Conservation (phyloP, 2,113 vertebrate genomes). For the Pteropus alecto region DNA sequence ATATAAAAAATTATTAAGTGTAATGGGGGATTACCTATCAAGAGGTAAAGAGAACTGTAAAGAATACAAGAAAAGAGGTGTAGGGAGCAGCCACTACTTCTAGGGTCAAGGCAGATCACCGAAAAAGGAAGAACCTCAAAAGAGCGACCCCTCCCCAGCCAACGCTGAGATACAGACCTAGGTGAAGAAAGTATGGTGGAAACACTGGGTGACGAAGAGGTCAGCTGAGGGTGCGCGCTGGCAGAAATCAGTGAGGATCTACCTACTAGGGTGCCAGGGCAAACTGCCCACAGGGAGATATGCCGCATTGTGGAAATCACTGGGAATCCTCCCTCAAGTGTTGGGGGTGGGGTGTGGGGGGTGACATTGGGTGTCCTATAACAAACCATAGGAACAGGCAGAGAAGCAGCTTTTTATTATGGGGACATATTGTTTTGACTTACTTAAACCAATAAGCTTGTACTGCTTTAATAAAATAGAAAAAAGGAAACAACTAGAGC, state of each 20-base stretch:
- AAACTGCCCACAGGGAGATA: neutral
- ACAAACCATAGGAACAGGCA: neutral
- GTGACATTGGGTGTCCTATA: too few relatives aligned
- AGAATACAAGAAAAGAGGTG: neutral
- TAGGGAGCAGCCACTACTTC: neutral
- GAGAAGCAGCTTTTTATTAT: neutral
- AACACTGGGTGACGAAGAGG: neutral
- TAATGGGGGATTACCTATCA: neutral
- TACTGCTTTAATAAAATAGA: neutral
- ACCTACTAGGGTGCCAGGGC: neutral
- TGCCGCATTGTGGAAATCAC: neutral
- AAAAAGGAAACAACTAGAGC: neutral
- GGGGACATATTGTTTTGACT: neutral
- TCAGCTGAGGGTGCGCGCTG: neutral
- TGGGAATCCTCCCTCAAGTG: neutral
- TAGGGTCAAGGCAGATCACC: neutral
- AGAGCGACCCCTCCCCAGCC: neutral
- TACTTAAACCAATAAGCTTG: neutral
- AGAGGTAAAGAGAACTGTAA: neutral
- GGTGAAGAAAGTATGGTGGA: fast-evolving
- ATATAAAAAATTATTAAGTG: neutral
- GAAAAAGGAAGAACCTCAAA: neutral
- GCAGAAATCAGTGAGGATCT: neutral
- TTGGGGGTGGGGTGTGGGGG: too few relatives aligned
- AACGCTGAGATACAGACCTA: neutral